Evolutionary conservation across 2,113 vertebrate species (phyloP).

Genomic region (Aldabrachelys gigantea): DNA sequence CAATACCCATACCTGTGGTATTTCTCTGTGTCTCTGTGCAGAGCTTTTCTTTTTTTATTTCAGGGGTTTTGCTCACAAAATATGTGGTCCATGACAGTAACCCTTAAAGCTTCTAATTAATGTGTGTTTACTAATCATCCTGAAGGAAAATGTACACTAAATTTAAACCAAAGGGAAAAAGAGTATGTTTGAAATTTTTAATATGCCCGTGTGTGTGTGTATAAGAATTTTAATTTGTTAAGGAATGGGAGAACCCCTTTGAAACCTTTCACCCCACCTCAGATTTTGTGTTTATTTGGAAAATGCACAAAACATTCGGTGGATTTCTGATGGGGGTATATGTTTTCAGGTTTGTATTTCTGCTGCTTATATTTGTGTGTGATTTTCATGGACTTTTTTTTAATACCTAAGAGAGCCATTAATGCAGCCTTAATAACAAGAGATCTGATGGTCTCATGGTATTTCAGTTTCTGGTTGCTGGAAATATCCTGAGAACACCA

Average conservation of each 20-base stretch:
- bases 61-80: not conserved
- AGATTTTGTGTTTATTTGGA: not conserved
- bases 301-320: not conserved
- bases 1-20: not conserved
- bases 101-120: not conserved
- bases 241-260: not conserved
- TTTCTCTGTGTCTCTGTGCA: not conserved
- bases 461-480: constrained; percentile 44
- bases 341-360: constrained; percentile 22
- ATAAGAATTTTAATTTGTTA: accelerated
- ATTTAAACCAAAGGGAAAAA: constrained; percentile 24
- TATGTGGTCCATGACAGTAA: not conserved
- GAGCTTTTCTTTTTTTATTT: not conserved
- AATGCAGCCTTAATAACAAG: constrained; percentile 63
- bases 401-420: constrained; percentile 71
- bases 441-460: constrained; percentile 70
- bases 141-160: not conserved
- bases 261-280: not conserved
- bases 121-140: not conserved
- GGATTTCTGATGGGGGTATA: not conserved
- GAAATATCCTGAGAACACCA: constrained; percentile 54
- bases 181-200: not conserved
- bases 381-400: constrained; percentile 66
- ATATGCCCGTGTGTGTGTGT: not conserved
- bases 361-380: constrained; percentile 68